phyloP scores from a whole-genome alignment of 2,888 invertebrate species.

The Cantharis nigra region DNA sequence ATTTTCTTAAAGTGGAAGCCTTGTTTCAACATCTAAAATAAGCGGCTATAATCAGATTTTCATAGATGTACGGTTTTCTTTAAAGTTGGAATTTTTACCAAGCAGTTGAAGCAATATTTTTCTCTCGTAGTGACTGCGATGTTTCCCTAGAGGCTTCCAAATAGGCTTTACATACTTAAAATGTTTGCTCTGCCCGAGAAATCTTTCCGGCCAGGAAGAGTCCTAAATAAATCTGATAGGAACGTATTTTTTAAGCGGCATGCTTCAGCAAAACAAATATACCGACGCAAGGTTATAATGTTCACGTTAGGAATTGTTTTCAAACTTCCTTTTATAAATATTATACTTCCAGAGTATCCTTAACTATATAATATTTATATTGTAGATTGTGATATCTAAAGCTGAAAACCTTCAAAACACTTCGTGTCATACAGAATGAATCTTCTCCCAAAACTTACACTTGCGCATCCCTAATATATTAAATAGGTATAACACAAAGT shows the following conservation, averaged over 20 bases:
- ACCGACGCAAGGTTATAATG: not conserved
- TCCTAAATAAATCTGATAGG: conserved; percentile 31
- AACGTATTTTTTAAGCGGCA: conserved; percentile 29
- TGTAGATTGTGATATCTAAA: not conserved
- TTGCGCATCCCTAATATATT: too few species aligned
- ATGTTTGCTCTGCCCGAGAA: conserved; percentile 30
- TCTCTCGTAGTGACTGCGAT: conserved; percentile 28
- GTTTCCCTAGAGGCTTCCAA: conserved; percentile 28
- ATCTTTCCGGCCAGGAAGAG: conserved; percentile 24
- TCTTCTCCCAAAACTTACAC: too few species aligned
- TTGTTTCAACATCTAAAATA: conserved; percentile 2
- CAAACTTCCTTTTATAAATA: not conserved
- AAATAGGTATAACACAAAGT: too few species aligned
- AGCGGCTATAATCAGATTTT: conserved; percentile 24
- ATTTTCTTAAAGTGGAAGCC: not conserved
- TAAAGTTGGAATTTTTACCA: conserved; percentile 16
- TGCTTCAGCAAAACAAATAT: conserved; percentile 1
- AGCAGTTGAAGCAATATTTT: conserved; percentile 24
- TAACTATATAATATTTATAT: not conserved
- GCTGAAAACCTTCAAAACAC: not conserved
- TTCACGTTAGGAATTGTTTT: not conserved
- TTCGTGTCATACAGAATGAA: not conserved
- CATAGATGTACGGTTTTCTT: conserved; percentile 13
- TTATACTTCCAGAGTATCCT: not conserved
- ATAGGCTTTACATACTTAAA: conserved; percentile 32